Percentiles rank a stretch among this genome's conserved stretches.
Evolutionary conservation across 2,888 invertebrate species (phyloP).

Genomic region (Archips xylosteana): DNA sequence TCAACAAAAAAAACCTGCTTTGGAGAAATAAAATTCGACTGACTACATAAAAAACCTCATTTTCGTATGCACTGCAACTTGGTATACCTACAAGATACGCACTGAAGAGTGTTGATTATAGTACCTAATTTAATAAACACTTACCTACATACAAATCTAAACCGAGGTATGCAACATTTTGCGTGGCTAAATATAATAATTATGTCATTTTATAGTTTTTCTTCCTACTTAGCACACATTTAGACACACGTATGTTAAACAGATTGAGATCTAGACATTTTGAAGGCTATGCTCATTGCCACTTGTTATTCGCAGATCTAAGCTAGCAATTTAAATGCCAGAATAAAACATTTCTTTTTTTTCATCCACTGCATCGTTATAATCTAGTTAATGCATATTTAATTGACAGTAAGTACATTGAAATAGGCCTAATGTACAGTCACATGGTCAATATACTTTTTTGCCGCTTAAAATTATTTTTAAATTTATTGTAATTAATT

Average conservation of each 20-base stretch:
- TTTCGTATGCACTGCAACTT: no score
- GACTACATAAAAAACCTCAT: no score
- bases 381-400: slow-evolving; percentile 15
- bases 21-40: neutral
- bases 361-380: slow-evolving; percentile 1
- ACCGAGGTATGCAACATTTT: neutral
- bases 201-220: slow-evolving; percentile 4
- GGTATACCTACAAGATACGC: no score
- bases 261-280: neutral
- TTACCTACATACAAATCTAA: neutral
- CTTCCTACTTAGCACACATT: slow-evolving; percentile 19
- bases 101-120: neutral
- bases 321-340: slow-evolving; percentile 12
- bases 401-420: neutral
- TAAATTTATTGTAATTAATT: slow-evolving; percentile 23
- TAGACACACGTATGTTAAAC: neutral
- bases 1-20: neutral
- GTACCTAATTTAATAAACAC: neutral
- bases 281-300: slow-evolving; percentile 13
- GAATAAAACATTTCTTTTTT: neutral
- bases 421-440: slow-evolving; percentile 2
- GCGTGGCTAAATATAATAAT: slow-evolving; percentile 18
- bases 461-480: neutral
- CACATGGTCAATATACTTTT: slow-evolving; percentile 2
- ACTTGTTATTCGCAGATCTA: slow-evolving; percentile 1